phyloP scores from a whole-genome alignment of 2,113 vertebrate species.

The Ornithorhynchus anatinus region DNA sequence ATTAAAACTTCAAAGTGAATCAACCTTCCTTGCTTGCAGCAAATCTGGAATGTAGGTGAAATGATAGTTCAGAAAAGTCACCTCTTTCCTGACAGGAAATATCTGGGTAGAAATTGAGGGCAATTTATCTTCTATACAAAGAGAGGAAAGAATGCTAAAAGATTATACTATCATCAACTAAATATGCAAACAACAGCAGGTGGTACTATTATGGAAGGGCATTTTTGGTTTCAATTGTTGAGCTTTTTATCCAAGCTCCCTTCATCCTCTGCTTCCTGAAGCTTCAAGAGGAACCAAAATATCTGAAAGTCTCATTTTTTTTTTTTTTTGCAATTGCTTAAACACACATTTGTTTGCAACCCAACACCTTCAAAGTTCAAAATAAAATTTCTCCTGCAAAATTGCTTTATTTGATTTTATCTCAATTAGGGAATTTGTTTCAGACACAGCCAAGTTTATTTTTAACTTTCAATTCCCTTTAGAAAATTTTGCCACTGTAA shows the following conservation, averaged over 20 bases:
- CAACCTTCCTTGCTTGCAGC: neutral
- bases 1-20: slow-evolving; percentile 30
- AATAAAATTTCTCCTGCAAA: neutral
- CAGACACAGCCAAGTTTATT: neutral
- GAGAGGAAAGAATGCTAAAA: neutral
- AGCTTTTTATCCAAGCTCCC: neutral
- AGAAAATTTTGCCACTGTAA: neutral
- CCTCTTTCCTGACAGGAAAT: neutral
- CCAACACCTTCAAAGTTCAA: neutral
- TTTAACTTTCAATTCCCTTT: neutral
- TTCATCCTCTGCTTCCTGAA: neutral
- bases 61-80: neutral
- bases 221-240: neutral
- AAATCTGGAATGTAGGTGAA: slow-evolving; percentile 17
- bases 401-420: neutral
- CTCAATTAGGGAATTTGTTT: neutral
- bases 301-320: neutral
- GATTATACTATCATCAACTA: neutral
- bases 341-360: neutral
- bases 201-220: accelerated
- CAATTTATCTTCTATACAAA: neutral
- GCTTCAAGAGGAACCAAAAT: neutral
- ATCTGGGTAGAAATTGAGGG: neutral
- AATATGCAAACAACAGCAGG: neutral
- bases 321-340: neutral